Percentiles rank a stretch among this genome's conserved stretches.
Conservation (phyloP, 2,888 invertebrate species). For the Amitus sp. region DNA sequence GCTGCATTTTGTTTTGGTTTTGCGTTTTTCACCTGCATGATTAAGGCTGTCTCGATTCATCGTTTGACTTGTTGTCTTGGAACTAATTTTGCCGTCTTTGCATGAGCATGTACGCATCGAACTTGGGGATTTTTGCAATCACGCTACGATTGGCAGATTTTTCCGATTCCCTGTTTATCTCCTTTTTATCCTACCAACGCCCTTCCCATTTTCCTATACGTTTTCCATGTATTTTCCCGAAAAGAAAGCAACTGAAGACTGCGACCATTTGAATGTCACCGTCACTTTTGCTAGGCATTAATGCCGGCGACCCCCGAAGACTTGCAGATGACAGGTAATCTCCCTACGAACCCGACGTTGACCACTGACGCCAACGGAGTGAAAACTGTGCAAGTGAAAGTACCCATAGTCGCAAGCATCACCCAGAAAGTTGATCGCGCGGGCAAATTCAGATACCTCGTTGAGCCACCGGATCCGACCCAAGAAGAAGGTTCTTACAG, state of each 20-base stretch:
- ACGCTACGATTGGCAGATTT: not conserved
- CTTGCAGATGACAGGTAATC: conserved; percentile 73
- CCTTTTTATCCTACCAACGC: conserved; percentile 19
- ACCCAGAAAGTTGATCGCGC: conserved; percentile 68
- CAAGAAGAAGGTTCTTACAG: conserved; percentile 55
- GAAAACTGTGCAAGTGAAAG: conserved; percentile 69
- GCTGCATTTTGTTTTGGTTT: not conserved
- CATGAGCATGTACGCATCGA: not conserved
- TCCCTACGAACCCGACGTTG: conserved; percentile 60
- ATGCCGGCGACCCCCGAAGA: conserved; percentile 80
- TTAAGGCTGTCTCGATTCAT: not conserved
- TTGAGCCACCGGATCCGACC: conserved; percentile 67
- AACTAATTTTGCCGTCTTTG: no score
- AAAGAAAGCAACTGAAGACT: not conserved
- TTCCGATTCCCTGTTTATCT: not conserved
- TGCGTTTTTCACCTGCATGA: not conserved
- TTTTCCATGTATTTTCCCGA: not conserved
- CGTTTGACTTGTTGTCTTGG: no score
- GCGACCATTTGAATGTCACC: not conserved
- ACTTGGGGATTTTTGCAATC: not conserved
- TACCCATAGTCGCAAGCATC: conserved; percentile 73
- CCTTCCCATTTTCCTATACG: conserved; percentile 47
- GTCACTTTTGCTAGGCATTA: conserved; percentile 68
- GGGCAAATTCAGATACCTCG: conserved; percentile 68
- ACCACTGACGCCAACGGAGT: conserved; percentile 58